Evolutionary conservation across 1,140 invertebrate species (phyloP).

Genomic region (Phymorhynchus buccinoides): DNA sequence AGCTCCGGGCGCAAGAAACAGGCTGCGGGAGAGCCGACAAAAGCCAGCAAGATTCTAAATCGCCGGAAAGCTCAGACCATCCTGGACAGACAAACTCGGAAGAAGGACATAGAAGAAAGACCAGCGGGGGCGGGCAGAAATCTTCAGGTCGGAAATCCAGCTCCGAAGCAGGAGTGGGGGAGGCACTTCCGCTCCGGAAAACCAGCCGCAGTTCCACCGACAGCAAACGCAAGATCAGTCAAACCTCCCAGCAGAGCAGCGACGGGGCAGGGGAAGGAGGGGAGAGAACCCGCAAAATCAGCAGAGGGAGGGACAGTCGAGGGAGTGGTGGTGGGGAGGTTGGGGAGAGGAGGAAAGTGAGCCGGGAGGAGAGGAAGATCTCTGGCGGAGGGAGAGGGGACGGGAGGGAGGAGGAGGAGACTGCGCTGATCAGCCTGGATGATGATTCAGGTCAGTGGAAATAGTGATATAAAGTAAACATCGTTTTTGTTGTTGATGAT

Average conservation of each 20-base stretch:
- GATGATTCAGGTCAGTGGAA: constrained; percentile 52
- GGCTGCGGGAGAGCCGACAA: neutral
- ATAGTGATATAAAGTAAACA: too few species aligned
- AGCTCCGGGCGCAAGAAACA: neutral
- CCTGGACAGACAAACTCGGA: neutral
- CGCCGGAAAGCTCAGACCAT: neutral
- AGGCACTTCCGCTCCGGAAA: neutral
- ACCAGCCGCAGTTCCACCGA: neutral
- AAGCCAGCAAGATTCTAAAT: neutral
- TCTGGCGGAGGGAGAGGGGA: neutral
- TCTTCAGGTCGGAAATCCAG: neutral
- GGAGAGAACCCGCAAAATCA: neutral
- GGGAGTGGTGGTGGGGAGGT: neutral
- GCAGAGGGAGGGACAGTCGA: constrained; percentile 8
- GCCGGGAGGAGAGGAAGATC: neutral
- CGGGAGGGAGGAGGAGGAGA: neutral
- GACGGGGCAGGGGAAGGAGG: neutral
- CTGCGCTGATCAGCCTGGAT: neutral
- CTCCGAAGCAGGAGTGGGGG: neutral
- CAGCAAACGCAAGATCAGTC: neutral
- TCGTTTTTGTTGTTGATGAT: too few species aligned
- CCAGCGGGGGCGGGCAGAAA: neutral
- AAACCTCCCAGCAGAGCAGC: neutral
- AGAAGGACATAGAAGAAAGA: neutral
- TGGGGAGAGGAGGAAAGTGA: constrained; percentile 8